A percentile compares a stretch with the other conserved stretches of the same genome.
phyloP scores from a whole-genome alignment of 2,888 invertebrate species.

The Pyrocoelia pectoralis region DNA sequence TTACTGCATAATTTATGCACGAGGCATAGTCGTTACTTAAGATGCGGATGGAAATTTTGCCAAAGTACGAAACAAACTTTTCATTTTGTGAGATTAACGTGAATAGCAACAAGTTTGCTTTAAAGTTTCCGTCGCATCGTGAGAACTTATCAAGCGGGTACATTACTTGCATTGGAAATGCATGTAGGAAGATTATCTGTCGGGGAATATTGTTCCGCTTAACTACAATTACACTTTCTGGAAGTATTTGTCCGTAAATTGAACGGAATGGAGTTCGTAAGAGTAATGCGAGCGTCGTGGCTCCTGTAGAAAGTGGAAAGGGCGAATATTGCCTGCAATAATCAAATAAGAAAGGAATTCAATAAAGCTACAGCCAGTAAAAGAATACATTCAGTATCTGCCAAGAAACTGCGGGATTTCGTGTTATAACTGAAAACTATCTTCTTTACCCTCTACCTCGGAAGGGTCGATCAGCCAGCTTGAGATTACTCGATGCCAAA shows the following conservation, averaged over 20 bases:
- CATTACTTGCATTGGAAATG: background rate
- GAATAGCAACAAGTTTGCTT: constrained; percentile 13
- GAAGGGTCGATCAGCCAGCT: constrained; percentile 51
- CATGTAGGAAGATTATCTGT: background rate
- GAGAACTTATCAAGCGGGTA: background rate
- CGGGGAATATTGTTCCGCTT: background rate
- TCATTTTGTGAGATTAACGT: constrained; percentile 8
- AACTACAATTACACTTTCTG: background rate
- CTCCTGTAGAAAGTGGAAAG: no score
- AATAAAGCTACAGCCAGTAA: constrained; percentile 19
- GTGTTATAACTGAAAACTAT: constrained; percentile 21
- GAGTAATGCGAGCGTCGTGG: background rate
- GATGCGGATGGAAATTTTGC: constrained; percentile 1
- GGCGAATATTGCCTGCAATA: constrained; percentile 27
- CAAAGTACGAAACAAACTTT: constrained; percentile 10
- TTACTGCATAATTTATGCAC: constrained; percentile 10
- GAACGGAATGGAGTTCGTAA: no score
- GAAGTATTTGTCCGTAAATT: no score
- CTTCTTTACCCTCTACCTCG: constrained; percentile 11
- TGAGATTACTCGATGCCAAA: constrained; percentile 50
- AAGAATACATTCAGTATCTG: constrained; percentile 16
- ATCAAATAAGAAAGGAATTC: constrained; percentile 25
- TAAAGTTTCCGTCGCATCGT: constrained; percentile 5
- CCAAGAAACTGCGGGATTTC: constrained; percentile 13
- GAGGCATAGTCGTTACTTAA: background rate